Conservation (phyloP, 2,888 invertebrate species). For the Scaptomyza tumidula region DNA sequence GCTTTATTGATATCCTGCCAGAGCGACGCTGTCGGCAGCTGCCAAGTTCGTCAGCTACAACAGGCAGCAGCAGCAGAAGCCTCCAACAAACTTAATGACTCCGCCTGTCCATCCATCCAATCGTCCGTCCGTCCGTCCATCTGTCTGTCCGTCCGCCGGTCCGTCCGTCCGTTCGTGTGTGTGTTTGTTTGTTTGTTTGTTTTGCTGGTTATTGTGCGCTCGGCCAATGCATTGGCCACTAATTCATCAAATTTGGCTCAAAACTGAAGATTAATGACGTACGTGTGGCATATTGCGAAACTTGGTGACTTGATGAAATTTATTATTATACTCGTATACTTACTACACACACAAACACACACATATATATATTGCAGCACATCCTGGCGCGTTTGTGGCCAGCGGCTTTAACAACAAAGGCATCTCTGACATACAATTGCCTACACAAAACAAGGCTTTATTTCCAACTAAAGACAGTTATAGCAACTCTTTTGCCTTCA, state of each 20-base stretch:
- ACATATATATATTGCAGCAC: slow-evolving; percentile 8
- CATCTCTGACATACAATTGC: slow-evolving; percentile 1
- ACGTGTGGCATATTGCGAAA: slow-evolving; percentile 78
- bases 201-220: slow-evolving; percentile 52
- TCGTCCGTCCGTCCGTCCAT: slow-evolving; percentile 19
- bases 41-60: slow-evolving; percentile 57
- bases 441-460: slow-evolving; percentile 43
- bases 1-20: slow-evolving; percentile 73
- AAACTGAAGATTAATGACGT: slow-evolving; percentile 78
- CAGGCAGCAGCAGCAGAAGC: slow-evolving; percentile 19
- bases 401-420: slow-evolving; percentile 41
- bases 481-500: slow-evolving; percentile 61
- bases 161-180: slow-evolving; percentile 15
- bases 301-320: slow-evolving; percentile 79
- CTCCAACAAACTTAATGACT: slow-evolving; percentile 65
- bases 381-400: slow-evolving; percentile 27
- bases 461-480: slow-evolving; percentile 44
- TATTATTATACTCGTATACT: slow-evolving; percentile 56
- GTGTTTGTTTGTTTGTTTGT: slow-evolving; percentile 36
- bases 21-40: slow-evolving; percentile 67
- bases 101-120: slow-evolving; percentile 44
- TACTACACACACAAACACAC: background rate
- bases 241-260: slow-evolving; percentile 79
- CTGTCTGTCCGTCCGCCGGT: slow-evolving; percentile 37
- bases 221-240: slow-evolving; percentile 70